These are phyloP conservation scores for Psilopsiagon aurifrons DNA, from an alignment of 2,113 vertebrate species.

Conservation along the genomic window DNA sequence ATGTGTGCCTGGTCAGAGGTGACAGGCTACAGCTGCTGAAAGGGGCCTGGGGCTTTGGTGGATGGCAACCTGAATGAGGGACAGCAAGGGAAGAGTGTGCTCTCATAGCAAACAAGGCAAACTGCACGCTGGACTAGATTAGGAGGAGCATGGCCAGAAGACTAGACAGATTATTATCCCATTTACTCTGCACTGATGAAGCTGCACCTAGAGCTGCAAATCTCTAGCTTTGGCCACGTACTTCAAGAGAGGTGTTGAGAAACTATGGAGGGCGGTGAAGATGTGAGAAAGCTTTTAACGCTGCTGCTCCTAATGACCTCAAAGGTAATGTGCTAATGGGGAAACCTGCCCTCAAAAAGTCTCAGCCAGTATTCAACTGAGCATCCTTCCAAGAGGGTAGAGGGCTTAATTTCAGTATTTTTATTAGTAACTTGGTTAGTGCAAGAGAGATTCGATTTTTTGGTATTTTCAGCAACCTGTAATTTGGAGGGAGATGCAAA, in stretches of 20 bases:
- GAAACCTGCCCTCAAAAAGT: neutral
- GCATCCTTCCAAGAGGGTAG: neutral
- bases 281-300: constrained; percentile 26
- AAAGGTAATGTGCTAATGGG: neutral
- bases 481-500: neutral
- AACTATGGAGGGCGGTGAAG: neutral
- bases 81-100: neutral
- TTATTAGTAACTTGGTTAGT: neutral
- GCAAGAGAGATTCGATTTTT: neutral
- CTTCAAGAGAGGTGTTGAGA: neutral
- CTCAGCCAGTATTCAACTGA: neutral
- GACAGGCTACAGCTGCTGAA: neutral
- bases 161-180: neutral
- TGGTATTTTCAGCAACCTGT: neutral
- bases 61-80: neutral
- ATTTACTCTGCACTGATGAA: neutral
- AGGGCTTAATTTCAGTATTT: neutral
- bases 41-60: neutral
- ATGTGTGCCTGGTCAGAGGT: neutral
- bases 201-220: neutral
- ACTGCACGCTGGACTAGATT: neutral
- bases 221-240: neutral
- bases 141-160: neutral
- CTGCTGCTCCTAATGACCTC: neutral
- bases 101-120: neutral